These are phyloP conservation scores for Acrocera orbiculus DNA, from an alignment of 2,888 invertebrate species.

Conservation along the genomic window DNA sequence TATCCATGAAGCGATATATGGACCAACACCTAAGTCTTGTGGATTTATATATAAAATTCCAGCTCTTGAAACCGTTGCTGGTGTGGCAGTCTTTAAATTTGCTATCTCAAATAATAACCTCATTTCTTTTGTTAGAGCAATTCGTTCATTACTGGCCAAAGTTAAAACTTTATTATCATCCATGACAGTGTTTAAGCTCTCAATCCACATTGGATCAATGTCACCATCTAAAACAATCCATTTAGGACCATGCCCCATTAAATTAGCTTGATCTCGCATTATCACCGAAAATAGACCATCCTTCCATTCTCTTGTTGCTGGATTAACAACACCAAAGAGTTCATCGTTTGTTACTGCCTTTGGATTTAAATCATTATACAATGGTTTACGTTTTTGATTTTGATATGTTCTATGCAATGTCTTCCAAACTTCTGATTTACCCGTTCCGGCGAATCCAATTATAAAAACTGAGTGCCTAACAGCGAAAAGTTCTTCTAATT, in stretches of 20 bases:
- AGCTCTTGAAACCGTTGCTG: constrained; percentile 87
- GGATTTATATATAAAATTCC: constrained; percentile 91
- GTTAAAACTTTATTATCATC: constrained; percentile 91
- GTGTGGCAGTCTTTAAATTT: constrained; percentile 76
- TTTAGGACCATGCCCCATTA: constrained; percentile 69
- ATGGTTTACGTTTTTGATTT: constrained; percentile 65
- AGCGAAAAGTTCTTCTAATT: constrained; percentile 79
- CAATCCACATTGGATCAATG: constrained; percentile 98
- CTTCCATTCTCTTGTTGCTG: constrained; percentile 86
- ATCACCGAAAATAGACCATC: constrained; percentile 78
- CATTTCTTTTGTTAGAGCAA: constrained; percentile 77
- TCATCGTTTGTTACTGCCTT: constrained; percentile 94
- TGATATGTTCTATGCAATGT: constrained; percentile 67
- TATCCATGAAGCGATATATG: constrained; percentile 78
- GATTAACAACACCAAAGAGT: constrained; percentile 85
- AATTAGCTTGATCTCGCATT: constrained; percentile 85
- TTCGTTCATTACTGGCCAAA: constrained; percentile 84
- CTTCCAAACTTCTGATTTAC: constrained; percentile 87
- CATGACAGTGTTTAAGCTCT: constrained; percentile 91
- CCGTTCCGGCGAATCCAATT: constrained; percentile 72
- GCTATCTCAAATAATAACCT: constrained; percentile 86
- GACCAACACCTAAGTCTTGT: constrained; percentile 87
- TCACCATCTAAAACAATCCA: constrained; percentile 95
- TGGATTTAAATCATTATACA: constrained; percentile 81
- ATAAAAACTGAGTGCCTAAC: constrained; percentile 90